Percentiles rank a stretch among this genome's conserved stretches.
These are phyloP conservation scores for Cyprinodon variegatus DNA, from an alignment of 2,113 vertebrate genomes.

Conservation along the genomic window DNA sequence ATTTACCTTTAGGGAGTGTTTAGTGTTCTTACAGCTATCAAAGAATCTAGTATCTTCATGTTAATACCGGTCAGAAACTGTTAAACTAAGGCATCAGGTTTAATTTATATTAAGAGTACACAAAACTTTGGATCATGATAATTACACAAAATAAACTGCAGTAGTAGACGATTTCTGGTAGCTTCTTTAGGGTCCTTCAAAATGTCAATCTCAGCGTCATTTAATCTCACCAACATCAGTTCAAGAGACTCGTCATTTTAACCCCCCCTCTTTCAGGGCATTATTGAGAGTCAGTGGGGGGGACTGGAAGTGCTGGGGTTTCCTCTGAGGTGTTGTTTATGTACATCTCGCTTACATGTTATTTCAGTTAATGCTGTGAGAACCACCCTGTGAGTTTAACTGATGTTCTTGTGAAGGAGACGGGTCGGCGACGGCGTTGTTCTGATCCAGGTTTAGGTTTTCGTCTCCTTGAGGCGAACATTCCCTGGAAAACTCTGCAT, in stretches of 20 bases:
- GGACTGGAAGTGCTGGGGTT: slow-evolving; percentile 5
- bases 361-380: slow-evolving; percentile 80
- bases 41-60: slow-evolving; percentile 22
- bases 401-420: slow-evolving; percentile 70
- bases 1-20: slow-evolving; percentile 43
- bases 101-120: slow-evolving; percentile 47
- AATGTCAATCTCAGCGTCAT: slow-evolving; percentile 6
- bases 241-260: background rate
- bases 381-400: slow-evolving; percentile 81
- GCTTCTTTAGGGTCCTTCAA: slow-evolving; percentile 26
- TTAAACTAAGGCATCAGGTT: slow-evolving; percentile 63
- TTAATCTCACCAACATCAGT: slow-evolving; percentile 20
- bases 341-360: background rate
- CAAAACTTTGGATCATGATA: slow-evolving; percentile 43
- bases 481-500: slow-evolving; percentile 86
- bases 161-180: slow-evolving; percentile 25
- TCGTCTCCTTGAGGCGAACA: slow-evolving; percentile 77
- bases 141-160: slow-evolving; percentile 27
- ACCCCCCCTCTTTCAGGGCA: background rate
- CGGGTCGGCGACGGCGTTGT: slow-evolving; percentile 57
- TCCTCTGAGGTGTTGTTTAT: slow-evolving; percentile 2
- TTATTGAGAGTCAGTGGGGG: background rate
- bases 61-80: slow-evolving; percentile 57
- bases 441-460: slow-evolving; percentile 54
- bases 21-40: slow-evolving; percentile 41